These are phyloP conservation scores for Criorhina ranunculi DNA, from an alignment of 2,888 invertebrate species.

Conservation along the genomic window DNA sequence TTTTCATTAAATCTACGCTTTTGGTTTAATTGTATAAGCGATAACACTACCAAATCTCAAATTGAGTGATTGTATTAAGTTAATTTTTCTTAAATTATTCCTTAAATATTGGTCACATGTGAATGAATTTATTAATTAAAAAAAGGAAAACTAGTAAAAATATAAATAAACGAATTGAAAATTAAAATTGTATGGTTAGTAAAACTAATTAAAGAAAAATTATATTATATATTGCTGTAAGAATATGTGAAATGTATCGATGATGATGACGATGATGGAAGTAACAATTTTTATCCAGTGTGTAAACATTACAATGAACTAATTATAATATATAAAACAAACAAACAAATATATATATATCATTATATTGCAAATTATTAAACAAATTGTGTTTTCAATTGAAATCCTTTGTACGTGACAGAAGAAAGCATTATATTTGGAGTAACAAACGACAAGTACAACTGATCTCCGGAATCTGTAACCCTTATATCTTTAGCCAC, in stretches of 20 bases:
- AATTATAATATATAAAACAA: slow-evolving; percentile 62
- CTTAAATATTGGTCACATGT: slow-evolving; percentile 55
- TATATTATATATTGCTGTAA: slow-evolving; percentile 31
- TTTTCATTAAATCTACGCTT: slow-evolving; percentile 48
- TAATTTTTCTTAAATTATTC: slow-evolving; percentile 50
- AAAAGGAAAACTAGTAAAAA: slow-evolving; percentile 35
- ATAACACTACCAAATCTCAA: slow-evolving; percentile 73
- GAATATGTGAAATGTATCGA: slow-evolving; percentile 46
- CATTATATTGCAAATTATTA: slow-evolving; percentile 70
- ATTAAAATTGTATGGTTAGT: slow-evolving; percentile 65
- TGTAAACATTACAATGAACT: slow-evolving; percentile 73
- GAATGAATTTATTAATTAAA: slow-evolving; percentile 47
- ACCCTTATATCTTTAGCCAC: too few species aligned
- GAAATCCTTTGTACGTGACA: too few species aligned
- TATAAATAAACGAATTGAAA: slow-evolving; percentile 48
- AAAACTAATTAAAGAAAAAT: slow-evolving; percentile 62
- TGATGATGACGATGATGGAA: slow-evolving; percentile 26
- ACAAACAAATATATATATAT: slow-evolving; percentile 55
- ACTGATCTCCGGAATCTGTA: too few species aligned
- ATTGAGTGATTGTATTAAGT: slow-evolving; percentile 70
- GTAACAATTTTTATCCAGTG: slow-evolving; percentile 70
- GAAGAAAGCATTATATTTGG: neutral
- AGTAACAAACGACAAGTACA: too few species aligned
- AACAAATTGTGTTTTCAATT: slow-evolving; percentile 20
- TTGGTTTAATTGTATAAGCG: slow-evolving; percentile 36